Evolutionary conservation across 2,888 invertebrate species (phyloP), one percentile per base, ranked within the genome.

Genomic region (Odontocerum albicorne): DNA sequence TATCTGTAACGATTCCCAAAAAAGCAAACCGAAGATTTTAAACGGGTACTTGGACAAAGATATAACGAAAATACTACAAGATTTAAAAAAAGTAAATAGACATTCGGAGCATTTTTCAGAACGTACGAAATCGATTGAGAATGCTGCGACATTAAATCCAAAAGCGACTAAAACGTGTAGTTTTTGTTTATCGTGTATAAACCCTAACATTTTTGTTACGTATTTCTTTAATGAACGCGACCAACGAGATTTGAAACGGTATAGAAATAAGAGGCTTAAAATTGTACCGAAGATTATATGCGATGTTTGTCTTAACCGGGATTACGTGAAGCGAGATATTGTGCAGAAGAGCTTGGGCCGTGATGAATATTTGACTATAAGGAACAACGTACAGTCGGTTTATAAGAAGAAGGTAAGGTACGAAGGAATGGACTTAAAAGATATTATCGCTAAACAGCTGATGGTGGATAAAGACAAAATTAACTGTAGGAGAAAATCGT

Each of bases 371-470:
- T 65, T 77, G 4, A 74, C 77, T 0, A 76, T 77, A 40, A 68
- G 70, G 47, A 76, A 77, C 35, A 77, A 77, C 36, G 74, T 76
- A 31, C 77, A 77, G 53, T 75, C 72, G 59, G 74, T 77, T 40
- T 77, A 73, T 53, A 72, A 74, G 53, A 75, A 73, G 50, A 68
- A 68, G 2, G 1, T n/a, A n/a, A n/a, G n/a, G n/a, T n/a, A n/a
- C n/a, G n/a, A n/a, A n/a, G n/a, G n/a, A n/a, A n/a, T n/a, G n/a
- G n/a, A n/a, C n/a, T n/a, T n/a, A n/a, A n/a, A n/a, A n/a, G n/a
- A n/a, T n/a, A n/a, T n/a, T n/a, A n/a, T n/a, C n/a, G n/a, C n/a
- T n/a, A n/a, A n/a, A n/a, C n/a, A n/a, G n/a, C n/a, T n/a, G n/a
- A n/a, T n/a, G n/a, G n/a, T n/a, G n/a, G n/a, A n/a, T n/a, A n/a